Conservation (phyloP, 2,888 invertebrate species). For the Synergus laeviventris region DNA sequence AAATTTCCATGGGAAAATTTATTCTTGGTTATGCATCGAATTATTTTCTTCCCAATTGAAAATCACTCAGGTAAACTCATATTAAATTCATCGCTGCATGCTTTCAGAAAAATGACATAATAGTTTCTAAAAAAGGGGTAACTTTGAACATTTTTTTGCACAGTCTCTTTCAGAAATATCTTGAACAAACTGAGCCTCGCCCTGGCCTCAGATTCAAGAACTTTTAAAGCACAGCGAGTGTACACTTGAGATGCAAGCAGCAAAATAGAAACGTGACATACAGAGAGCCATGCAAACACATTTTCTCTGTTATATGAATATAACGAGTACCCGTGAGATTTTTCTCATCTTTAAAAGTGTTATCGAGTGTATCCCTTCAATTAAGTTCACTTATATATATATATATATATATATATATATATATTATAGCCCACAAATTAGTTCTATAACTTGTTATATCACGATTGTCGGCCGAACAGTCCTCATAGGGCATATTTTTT, state of each 20-base stretch:
- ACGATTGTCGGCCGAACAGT: too few relatives aligned
- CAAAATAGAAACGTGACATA: slow-evolving; percentile 37
- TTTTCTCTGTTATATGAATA: slow-evolving; percentile 15
- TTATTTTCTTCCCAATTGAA: not conserved
- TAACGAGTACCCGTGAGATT: slow-evolving; percentile 11
- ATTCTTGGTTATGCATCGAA: slow-evolving; percentile 49
- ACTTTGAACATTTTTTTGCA: slow-evolving; percentile 6
- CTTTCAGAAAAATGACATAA: not conserved
- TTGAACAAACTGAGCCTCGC: slow-evolving; percentile 10
- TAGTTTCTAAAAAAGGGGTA: not conserved
- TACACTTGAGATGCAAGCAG: slow-evolving; percentile 36
- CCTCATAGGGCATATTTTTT: too few relatives aligned
- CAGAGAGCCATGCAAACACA: not conserved
- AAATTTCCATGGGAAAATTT: slow-evolving; percentile 59
- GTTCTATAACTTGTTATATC: not conserved
- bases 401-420: too few relatives aligned
- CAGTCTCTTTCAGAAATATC: slow-evolving; percentile 19
- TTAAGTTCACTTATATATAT: not conserved
- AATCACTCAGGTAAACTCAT: not conserved
- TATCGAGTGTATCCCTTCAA: not conserved
- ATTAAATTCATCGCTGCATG: not conserved
- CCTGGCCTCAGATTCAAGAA: slow-evolving; percentile 36
- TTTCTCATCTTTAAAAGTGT: slow-evolving; percentile 12
- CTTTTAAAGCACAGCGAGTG: not conserved
- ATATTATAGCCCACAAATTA: slow-evolving; percentile 21